Evolutionary conservation across 2,113 vertebrate species (phyloP).

Genomic region (Lampris megalopsis): DNA sequence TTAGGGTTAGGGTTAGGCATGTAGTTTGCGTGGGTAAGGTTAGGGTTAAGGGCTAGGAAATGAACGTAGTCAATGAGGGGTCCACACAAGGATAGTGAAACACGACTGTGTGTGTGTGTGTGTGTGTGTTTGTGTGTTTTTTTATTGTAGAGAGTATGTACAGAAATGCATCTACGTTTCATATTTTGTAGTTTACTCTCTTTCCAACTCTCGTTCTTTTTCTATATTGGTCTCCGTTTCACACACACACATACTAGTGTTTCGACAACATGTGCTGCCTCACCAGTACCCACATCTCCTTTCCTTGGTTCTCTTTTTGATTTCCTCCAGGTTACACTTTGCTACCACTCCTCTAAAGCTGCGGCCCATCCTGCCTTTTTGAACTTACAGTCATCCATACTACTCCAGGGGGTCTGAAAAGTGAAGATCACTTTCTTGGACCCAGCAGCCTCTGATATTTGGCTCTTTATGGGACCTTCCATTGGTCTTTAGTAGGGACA

Average conservation of each 20-base stretch:
- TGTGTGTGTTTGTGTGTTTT: neutral
- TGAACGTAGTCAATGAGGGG: too few relatives aligned
- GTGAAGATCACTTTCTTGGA: constrained; percentile 39
- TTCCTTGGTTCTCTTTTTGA: neutral
- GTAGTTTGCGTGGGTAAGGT: too few relatives aligned
- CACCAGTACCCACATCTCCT: neutral
- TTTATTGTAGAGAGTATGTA: too few relatives aligned
- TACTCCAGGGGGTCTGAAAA: constrained; percentile 28
- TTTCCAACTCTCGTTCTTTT: neutral
- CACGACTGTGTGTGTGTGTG: neutral
- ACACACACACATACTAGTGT: neutral
- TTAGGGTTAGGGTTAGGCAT: too few relatives aligned
- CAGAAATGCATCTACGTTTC: neutral
- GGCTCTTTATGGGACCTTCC: constrained; percentile 67
- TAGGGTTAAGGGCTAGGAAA: too few relatives aligned
- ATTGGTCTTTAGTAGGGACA: constrained; percentile 70
- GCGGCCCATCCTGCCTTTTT: constrained; percentile 13
- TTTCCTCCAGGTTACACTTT: constrained; percentile 4
- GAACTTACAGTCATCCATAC: constrained; percentile 39
- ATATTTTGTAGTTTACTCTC: neutral
- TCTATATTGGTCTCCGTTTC: neutral
- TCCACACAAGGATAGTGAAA: too few relatives aligned
- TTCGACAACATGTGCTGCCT: neutral
- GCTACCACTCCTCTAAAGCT: neutral
- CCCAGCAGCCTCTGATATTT: constrained; percentile 60